Base-by-base conservation (phyloP, 1,140 invertebrate species). In the Drosophila quadrilineata region DNA sequence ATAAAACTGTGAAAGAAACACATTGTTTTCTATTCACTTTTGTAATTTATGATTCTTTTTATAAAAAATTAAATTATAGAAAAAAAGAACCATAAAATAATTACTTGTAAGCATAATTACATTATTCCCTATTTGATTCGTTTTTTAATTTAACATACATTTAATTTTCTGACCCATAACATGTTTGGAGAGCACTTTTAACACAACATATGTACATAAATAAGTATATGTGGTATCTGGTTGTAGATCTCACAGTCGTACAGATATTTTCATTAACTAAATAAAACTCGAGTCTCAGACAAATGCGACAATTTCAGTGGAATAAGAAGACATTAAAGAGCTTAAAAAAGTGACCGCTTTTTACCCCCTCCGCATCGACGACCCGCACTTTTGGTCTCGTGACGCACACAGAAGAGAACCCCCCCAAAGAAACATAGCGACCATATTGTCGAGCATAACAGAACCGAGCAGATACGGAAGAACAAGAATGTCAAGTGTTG, bases 281-380 rank as follows among this genome's bases (percentile, higher is more conserved):
- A n/a, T n/a, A n/a, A n/a, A n/a, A n/a, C n/a, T n/a, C n/a, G n/a
- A n/a, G 46, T 45, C 50, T 31, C 46, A 63, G 53, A 36, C 64
- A 56, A 65, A 82, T 82, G 67, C 57, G 38, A 60, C 53, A 43
- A 77, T 66, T 84, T 84, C 77, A 12, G 8, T 9, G 48, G 79
- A 84, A 84, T 59, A 60, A 56, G 66, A 66, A 67, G 60, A 56
- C 73, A 82, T 84, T 82, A 77, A 82, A 45, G 24, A 31, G 49
- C 29, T 58, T 62, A 67, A 69, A n/a, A n/a, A 3, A 22, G 10
- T 33, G 21, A n/a, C 21, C 10, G 19, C 22, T 33, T 10, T 22
- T n/a, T 24, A 9, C 22, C 22, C 10, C 24, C 2, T 6, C 2
- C 14, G 4, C 40, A 10, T 8, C n/a, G 8, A 16, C 6, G 14